Evolutionary conservation across 2,113 vertebrate species (phyloP), one percentile per base, ranked within the genome.

Genomic region (Ondatra zibethicus): DNA sequence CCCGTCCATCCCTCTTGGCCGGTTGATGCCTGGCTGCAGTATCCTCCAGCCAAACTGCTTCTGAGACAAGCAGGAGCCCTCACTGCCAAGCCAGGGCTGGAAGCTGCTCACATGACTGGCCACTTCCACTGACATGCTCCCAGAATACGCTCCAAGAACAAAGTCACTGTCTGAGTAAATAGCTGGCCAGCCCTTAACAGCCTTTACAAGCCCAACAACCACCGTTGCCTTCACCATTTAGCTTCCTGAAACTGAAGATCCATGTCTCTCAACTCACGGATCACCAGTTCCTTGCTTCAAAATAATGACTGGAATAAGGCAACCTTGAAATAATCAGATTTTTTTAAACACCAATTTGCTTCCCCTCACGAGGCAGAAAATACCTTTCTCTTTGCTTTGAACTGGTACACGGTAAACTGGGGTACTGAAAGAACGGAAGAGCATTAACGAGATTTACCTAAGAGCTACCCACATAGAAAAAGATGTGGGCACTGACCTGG

Each of bases 401-500:
- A 92, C 33, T 58, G 42, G 85, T 78, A 81, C 25, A 77, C 36
- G 95, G 73, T 88, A 96, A 98, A 75, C 72, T 29, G 89, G 85
- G 50, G 76, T 96, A 92, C 95, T 94, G 55, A 94, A 98, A 97
- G 39, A 97, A 95, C 91, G 93, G 93, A 84, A 50, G 90, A 97
- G 95, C 95, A 96, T 95, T 94, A 98, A 77, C 13, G 82, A 97
- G 89, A 92, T 98, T 97, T 98, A 97, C 95, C 89, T 93, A 97
- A 98, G 93, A 97, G 91, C 93, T 95, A 87, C 81, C 75, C 84
- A 95, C 77, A 68, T 88, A 85, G 77, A 96, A 96, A 97, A 98
- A 92, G 0, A 94, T 21, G 87, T 50, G 72, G 93, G 58, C 91
- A 90, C 31, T 12, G 52, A 96, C 88, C 63, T 95, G 87, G 82